These are phyloP conservation scores for Drosophila teissieri DNA, from an alignment of 1,140 invertebrate genomes.

Conservation along the genomic window DNA sequence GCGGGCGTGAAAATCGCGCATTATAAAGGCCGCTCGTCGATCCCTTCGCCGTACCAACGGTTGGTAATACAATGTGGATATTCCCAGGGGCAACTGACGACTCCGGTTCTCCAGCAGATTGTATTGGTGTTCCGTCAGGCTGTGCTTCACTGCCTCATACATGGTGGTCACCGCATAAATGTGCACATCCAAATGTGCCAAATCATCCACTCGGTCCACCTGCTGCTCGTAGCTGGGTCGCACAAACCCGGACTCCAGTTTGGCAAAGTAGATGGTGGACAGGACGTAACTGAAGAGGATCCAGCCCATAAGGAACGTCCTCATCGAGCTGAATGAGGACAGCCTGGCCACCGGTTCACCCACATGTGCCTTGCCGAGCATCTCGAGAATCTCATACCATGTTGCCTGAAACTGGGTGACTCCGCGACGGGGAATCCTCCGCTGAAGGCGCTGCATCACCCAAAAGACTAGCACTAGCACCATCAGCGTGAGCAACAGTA, in stretches of 20 bases:
- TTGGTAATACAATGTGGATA: constrained; percentile 39
- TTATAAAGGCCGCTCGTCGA: constrained; percentile 52
- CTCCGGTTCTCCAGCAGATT: constrained; percentile 25
- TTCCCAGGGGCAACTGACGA: constrained; percentile 19
- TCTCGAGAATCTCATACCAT: constrained; percentile 70
- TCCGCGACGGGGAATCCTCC: constrained; percentile 21
- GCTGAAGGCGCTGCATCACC: constrained; percentile 41
- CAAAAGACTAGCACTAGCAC: constrained; percentile 52
- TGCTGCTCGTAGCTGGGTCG: constrained; percentile 64
- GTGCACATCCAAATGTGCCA: constrained; percentile 32
- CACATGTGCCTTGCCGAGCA: constrained; percentile 68
- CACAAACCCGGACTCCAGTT: constrained; percentile 76
- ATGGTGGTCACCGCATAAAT: constrained; percentile 62
- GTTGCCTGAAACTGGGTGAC: constrained; percentile 12
- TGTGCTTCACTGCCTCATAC: constrained; percentile 49
- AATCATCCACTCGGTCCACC: constrained; percentile 55
- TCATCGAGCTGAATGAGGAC: constrained; percentile 59
- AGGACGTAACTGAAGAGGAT: constrained; percentile 76
- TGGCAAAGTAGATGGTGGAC: constrained; percentile 76
- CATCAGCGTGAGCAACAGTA: constrained; percentile 57
- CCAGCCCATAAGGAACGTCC: constrained; percentile 68
- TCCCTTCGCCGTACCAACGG: constrained; percentile 23
- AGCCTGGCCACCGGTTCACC: constrained; percentile 64
- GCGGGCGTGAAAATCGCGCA: constrained; percentile 64
- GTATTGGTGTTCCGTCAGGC: constrained; percentile 50